phyloP scores from a whole-genome alignment of 1,140 invertebrate genomes.

The Nephila pilipes region DNA sequence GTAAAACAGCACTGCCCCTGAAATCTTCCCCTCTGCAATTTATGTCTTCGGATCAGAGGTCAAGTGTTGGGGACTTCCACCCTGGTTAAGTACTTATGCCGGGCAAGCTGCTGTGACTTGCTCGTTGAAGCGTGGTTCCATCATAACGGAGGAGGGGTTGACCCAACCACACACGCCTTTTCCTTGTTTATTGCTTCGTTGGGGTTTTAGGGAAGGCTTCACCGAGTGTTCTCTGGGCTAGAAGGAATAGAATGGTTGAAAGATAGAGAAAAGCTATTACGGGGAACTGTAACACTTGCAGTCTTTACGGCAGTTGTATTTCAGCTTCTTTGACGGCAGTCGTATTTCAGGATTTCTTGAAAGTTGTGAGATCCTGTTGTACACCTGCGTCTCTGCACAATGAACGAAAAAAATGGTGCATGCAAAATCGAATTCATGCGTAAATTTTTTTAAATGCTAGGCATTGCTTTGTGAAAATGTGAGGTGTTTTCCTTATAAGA shows the following conservation, averaged over 20 bases:
- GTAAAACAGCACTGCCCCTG: not conserved
- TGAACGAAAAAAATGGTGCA: too few species aligned
- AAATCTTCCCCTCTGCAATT: not conserved
- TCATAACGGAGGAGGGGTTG: not conserved
- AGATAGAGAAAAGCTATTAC: not conserved
- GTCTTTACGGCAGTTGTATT: not conserved
- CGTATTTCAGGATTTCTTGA: not conserved
- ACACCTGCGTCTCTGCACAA: too few species aligned
- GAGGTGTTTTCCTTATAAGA: too few species aligned
- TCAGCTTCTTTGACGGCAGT: not conserved
- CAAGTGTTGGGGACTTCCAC: not conserved
- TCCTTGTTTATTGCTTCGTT: slow-evolving; percentile 22
- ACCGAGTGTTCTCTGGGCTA: not conserved
- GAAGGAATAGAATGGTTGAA: not conserved
- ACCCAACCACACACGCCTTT: not conserved
- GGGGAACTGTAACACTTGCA: not conserved
- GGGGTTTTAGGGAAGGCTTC: not conserved
- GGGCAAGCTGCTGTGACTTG: not conserved
- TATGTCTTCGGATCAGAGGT: not conserved
- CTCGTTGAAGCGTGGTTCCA: not conserved
- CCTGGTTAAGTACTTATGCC: not conserved
- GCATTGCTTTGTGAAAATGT: too few species aligned
- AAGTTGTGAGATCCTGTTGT: too few species aligned
- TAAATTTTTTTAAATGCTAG: too few species aligned
- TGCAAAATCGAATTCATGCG: too few species aligned